A percentile compares a stretch with the other conserved stretches of the same genome.
phyloP scores from a whole-genome alignment of 2,888 invertebrate genomes.

The Troides aeacus region DNA sequence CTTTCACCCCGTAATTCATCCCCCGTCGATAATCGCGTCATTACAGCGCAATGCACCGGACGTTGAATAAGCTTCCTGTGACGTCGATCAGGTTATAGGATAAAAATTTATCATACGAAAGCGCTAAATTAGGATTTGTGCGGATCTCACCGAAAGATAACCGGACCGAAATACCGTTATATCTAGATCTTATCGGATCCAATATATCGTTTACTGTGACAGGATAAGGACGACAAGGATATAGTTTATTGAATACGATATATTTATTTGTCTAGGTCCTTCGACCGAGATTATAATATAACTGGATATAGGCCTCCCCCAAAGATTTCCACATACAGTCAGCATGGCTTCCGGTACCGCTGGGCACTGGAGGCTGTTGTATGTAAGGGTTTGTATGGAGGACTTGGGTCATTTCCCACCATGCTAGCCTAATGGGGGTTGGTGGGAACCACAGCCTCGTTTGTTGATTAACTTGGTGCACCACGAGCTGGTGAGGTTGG shows the following conservation, averaged over 20 bases:
- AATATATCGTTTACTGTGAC: constrained; percentile 6
- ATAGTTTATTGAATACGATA: not conserved
- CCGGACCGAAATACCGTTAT: constrained; percentile 14
- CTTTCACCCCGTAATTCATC: constrained; percentile 50
- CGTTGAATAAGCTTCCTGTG: constrained; percentile 55
- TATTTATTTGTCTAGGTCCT: too few species aligned
- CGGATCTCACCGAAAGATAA: constrained; percentile 15
- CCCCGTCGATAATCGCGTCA: constrained; percentile 58
- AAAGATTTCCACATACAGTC: too few species aligned
- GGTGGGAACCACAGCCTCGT: too few species aligned
- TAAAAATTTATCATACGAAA: constrained; percentile 49
- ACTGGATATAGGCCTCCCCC: too few species aligned
- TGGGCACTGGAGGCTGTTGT: too few species aligned
- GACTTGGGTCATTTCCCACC: too few species aligned
- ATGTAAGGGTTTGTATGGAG: too few species aligned
- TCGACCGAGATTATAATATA: too few species aligned
- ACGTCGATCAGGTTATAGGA: constrained; percentile 63
- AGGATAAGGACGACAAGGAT: not conserved
- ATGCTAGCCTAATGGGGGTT: too few species aligned
- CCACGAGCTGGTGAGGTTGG: too few species aligned
- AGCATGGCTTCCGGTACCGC: too few species aligned
- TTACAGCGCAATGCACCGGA: constrained; percentile 51
- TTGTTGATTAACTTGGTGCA: too few species aligned
- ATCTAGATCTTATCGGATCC: constrained; percentile 13
- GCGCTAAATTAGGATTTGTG: constrained; percentile 29